Conservation (phyloP, 2,797 vertebrate species). For the Lophotriccus pileatus region DNA sequence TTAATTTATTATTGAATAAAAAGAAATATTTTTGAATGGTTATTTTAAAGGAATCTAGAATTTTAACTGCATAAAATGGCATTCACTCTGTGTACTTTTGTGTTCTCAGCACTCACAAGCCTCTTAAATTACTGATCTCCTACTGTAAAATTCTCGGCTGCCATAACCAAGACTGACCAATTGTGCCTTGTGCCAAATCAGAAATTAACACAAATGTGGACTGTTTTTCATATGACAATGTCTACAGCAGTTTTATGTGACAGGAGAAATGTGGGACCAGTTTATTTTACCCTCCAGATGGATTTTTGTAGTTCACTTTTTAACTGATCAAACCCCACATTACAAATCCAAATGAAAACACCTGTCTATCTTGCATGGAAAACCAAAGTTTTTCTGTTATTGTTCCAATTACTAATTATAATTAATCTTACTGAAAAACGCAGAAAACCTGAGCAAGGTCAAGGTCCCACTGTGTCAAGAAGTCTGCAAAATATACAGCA, state of each 20-base stretch:
- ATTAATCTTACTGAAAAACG: neutral
- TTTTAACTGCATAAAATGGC: neutral
- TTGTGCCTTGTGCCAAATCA: neutral
- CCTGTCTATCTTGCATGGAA: neutral
- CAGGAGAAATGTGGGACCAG: neutral
- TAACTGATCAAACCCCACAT: neutral
- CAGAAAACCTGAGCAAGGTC: neutral
- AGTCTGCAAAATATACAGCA: neutral
- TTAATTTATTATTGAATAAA: neutral
- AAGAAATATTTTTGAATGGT: neutral
- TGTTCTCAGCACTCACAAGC: neutral
- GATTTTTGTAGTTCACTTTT: neutral
- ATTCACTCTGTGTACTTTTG: neutral
- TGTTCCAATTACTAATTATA: neutral
- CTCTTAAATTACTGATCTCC: neutral
- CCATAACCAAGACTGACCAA: neutral
- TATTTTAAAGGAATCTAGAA: neutral
- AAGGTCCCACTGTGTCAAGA: neutral
- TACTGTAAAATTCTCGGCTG: neutral
- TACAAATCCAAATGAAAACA: conserved; percentile 17
- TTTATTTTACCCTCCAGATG: conserved; percentile 20
- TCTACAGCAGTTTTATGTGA: neutral
- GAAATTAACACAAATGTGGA: neutral
- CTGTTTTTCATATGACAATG: neutral
- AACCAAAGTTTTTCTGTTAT: neutral